Conservation (phyloP, 2,113 vertebrate species). For the Bos javanicus region DNA sequence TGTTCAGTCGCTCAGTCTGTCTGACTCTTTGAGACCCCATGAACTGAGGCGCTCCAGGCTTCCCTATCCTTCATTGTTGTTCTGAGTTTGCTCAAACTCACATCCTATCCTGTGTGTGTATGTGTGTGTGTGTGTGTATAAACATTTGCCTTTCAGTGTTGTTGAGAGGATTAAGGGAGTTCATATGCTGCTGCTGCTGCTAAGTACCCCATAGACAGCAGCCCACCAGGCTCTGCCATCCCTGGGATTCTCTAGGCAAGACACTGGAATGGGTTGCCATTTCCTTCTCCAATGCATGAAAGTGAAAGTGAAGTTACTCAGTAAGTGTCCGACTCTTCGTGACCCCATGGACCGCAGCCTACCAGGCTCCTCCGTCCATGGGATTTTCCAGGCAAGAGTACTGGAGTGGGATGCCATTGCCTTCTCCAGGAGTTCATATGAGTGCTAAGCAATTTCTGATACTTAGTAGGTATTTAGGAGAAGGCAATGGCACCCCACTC, state of each 20-base stretch:
- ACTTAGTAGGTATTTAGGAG: background rate
- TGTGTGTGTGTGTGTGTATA: background rate
- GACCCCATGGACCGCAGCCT: too few species aligned
- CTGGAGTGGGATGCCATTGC: too few species aligned
- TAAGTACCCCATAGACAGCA: too few species aligned
- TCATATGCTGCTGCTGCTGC: background rate
- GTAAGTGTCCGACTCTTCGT: too few species aligned
- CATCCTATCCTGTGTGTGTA: background rate
- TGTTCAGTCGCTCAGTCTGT: background rate
- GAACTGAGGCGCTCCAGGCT: background rate
- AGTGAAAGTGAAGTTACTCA: too few species aligned
- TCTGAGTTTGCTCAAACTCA: background rate
- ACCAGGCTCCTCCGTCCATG: too few species aligned
- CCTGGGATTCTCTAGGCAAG: too few species aligned
- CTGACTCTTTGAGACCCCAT: background rate
- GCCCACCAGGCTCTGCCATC: too few species aligned
- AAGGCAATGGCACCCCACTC: too few species aligned
- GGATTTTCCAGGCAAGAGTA: too few species aligned
- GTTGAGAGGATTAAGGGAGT: background rate
- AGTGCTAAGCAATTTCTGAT: background rate
- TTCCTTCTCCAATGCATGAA: too few species aligned
- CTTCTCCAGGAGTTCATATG: background rate
- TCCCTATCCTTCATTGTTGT: background rate
- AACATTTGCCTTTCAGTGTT: background rate
- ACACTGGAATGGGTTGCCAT: too few species aligned